These are phyloP conservation scores for Platalea minor DNA, from an alignment of 2,797 vertebrate species.

Conservation along the genomic window DNA sequence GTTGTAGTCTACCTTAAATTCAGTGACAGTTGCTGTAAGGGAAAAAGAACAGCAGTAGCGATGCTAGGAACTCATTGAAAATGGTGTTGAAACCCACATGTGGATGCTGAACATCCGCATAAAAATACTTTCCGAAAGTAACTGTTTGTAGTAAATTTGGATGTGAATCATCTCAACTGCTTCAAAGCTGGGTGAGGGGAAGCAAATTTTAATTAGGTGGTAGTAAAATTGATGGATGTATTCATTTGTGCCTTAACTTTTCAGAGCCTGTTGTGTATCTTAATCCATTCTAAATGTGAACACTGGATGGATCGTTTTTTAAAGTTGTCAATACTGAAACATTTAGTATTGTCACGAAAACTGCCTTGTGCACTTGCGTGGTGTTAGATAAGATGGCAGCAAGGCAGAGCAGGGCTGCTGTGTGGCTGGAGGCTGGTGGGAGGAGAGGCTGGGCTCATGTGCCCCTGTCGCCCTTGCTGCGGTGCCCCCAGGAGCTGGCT, in stretches of 20 bases:
- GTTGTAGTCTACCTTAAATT: not conserved
- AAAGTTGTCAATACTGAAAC: not conserved
- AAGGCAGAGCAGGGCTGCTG: not conserved
- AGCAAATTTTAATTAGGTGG: not conserved
- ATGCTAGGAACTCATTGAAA: not conserved
- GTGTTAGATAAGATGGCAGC: not conserved
- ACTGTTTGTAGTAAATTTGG: not conserved
- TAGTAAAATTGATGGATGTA: not conserved
- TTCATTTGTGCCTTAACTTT: not conserved
- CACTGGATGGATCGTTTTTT: not conserved
- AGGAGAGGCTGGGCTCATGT: not conserved
- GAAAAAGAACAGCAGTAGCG: not conserved
- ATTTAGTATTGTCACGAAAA: not conserved
- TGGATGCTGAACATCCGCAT: not conserved
- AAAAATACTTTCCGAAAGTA: not conserved
- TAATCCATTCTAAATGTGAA: not conserved
- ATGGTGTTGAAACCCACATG: not conserved
- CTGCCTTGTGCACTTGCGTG: not conserved
- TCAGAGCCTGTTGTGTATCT: not conserved
- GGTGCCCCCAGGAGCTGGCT: not conserved
- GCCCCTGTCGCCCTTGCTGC: not conserved
- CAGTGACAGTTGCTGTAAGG: not conserved
- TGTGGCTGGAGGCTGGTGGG: not conserved
- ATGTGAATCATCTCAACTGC: not conserved
- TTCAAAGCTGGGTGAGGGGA: not conserved